Evolutionary conservation across 1,140 invertebrate species (phyloP).

Genomic region (Caligus rogercresseyi): DNA sequence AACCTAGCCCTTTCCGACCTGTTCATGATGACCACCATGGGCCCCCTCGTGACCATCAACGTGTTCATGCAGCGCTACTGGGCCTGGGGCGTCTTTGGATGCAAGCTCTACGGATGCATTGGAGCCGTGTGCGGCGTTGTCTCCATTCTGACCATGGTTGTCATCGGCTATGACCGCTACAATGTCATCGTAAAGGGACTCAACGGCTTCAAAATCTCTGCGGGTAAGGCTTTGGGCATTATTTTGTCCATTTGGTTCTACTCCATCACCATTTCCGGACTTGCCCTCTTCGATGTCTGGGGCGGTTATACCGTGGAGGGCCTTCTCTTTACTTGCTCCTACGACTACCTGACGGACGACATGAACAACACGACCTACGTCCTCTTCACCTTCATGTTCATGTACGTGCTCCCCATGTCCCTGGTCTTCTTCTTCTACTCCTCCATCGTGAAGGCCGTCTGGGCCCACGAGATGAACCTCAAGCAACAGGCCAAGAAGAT

Average conservation of each 20-base stretch:
- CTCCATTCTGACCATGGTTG: conserved; percentile 20
- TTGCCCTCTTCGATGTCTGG: conserved; percentile 27
- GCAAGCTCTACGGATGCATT: conserved; percentile 14
- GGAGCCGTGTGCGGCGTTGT: conserved; percentile 17
- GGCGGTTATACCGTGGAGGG: conserved; percentile 27
- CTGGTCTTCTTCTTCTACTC: conserved; percentile 31
- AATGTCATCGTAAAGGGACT: conserved; percentile 28
- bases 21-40: conserved; percentile 40
- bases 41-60: conserved; percentile 54
- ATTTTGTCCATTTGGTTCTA: conserved; percentile 26
- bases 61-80: conserved; percentile 20
- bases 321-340: conserved; percentile 26
- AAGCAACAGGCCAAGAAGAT: conserved; percentile 30
- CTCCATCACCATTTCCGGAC: conserved; percentile 25
- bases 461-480: conserved; percentile 33
- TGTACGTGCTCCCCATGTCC: conserved; percentile 24
- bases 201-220: conserved; percentile 25
- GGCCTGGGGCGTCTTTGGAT: conserved; percentile 17
- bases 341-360: conserved; percentile 25
- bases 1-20: conserved; percentile 74
- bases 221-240: conserved; percentile 23
- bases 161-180: conserved; percentile 24
- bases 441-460: conserved; percentile 32
- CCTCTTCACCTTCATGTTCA: conserved; percentile 23
- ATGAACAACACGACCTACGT: conserved; percentile 22